phyloP scores from a whole-genome alignment of 2,113 vertebrate species.

The Scartelaos histophorus region DNA sequence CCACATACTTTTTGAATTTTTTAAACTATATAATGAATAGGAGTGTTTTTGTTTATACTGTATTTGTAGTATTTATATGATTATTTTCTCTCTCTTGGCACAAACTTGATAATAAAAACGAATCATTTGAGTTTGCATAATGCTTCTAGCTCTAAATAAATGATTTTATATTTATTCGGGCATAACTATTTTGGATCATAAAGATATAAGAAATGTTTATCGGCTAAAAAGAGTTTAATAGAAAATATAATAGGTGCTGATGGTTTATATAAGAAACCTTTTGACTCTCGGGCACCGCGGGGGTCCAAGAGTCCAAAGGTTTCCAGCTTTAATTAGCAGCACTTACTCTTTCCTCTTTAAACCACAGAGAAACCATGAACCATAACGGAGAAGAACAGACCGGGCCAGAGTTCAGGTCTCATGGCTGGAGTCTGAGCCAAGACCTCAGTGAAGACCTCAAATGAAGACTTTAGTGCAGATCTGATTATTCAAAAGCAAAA shows the following conservation, averaged over 20 bases:
- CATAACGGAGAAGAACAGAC: neutral
- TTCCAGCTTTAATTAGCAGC: slow-evolving; percentile 31
- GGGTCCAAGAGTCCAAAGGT: slow-evolving; percentile 13
- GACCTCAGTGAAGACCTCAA: neutral
- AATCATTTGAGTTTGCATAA: no score
- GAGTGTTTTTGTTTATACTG: no score
- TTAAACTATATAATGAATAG: no score
- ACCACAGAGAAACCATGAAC: slow-evolving; percentile 9
- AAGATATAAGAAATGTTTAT: neutral
- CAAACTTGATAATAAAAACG: no score
- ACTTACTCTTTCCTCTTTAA: slow-evolving; percentile 12
- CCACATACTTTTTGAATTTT: no score
- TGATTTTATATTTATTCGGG: no score
- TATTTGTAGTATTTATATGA: no score
- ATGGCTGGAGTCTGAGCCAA: neutral
- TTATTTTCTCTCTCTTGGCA: no score
- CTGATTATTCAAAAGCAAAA: no score
- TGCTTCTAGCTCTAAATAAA: no score
- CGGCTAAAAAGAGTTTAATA: neutral
- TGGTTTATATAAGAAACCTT: neutral
- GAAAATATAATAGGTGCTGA: neutral
- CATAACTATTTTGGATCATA: no score
- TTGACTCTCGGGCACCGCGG: neutral
- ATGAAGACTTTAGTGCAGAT: no score
- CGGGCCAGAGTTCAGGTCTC: neutral